Percentiles rank a stretch among this genome's conserved stretches.
Conservation (phyloP, 2,113 vertebrate genomes). For the Orientallactaga bullata region DNA sequence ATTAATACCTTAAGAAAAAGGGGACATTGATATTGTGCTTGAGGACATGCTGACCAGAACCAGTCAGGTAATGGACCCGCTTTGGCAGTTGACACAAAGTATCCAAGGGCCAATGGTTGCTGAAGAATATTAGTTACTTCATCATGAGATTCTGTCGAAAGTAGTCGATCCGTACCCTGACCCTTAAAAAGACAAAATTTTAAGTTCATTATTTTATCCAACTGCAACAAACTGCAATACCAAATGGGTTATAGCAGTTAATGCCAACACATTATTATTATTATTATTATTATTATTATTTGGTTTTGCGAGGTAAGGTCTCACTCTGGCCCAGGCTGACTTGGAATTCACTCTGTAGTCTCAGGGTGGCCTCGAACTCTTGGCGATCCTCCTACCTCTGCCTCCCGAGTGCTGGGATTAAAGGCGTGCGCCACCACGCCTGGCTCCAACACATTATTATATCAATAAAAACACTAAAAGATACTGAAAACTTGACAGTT, state of each 20-base stretch:
- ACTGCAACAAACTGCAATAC: conserved; percentile 30
- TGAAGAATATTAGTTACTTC: conserved; percentile 99
- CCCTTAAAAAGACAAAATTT: conserved; percentile 88
- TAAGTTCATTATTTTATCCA: conserved; percentile 56
- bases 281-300: no score
- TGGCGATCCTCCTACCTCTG: no score
- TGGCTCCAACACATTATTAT: no score
- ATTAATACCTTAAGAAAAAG: conserved; percentile 93
- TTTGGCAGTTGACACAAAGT: conserved; percentile 99
- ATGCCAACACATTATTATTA: background rate
- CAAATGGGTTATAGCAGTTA: conserved; percentile 31
- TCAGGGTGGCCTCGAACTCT: no score
- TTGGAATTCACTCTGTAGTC: no score
- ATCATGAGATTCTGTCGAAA: conserved; percentile 96
- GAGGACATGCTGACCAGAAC: conserved; percentile 99
- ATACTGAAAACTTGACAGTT: background rate
- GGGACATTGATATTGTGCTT: conserved; percentile 99
- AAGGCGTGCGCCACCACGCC: no score
- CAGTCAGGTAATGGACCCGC: conserved; percentile 99
- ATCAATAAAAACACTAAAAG: conserved; percentile 29
- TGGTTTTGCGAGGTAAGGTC: no score
- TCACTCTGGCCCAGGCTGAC: no score
- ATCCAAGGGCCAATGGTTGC: conserved; percentile 98
- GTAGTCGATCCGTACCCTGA: conserved; percentile 95
- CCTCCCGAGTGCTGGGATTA: no score